phyloP scores from a whole-genome alignment of 1,140 invertebrate genomes.

The Portunus trituberculatus region DNA sequence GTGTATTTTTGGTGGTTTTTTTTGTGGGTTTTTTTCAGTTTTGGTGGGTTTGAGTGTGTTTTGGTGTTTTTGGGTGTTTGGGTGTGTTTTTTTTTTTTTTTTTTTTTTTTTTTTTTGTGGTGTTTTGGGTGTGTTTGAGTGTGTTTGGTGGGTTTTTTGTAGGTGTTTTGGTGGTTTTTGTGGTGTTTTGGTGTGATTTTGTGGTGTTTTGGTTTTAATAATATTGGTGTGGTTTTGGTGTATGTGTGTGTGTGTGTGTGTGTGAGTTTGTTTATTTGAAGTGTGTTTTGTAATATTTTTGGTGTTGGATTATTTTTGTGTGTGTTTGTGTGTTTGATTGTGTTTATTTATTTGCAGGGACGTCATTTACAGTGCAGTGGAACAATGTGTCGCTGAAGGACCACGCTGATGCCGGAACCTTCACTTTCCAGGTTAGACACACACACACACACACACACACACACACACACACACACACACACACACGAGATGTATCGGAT shows the following conservation, averaged over 20 bases:
- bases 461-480: neutral
- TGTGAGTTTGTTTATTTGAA: too few relatives aligned
- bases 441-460: too few relatives aligned
- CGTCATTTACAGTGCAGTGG: constrained; percentile 96
- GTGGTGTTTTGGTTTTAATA: too few relatives aligned
- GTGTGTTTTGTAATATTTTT: constrained; percentile 81
- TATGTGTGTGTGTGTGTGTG: too few relatives aligned
- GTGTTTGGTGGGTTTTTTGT: too few relatives aligned
- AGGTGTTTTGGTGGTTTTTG: constrained; percentile 83
- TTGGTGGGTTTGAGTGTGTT: constrained; percentile 83
- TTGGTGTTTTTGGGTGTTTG: neutral
- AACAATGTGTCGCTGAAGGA: constrained; percentile 93
- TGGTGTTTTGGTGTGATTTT: neutral
- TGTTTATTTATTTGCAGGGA: constrained; percentile 83
- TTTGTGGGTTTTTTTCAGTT: too few relatives aligned
- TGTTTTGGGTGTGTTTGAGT: too few relatives aligned
- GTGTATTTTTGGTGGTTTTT: constrained; percentile 57
- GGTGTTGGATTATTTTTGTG: too few relatives aligned
- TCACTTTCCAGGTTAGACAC: constrained; percentile 89
- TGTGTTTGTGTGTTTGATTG: neutral
- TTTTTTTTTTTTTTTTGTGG: too few relatives aligned
- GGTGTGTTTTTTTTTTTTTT: too few relatives aligned
- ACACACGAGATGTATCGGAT: too few relatives aligned
- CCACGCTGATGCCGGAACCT: constrained; percentile 81
- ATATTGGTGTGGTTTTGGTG: constrained; percentile 84